Conservation (phyloP, 2,888 invertebrate species). For the Nysson spinosus region DNA sequence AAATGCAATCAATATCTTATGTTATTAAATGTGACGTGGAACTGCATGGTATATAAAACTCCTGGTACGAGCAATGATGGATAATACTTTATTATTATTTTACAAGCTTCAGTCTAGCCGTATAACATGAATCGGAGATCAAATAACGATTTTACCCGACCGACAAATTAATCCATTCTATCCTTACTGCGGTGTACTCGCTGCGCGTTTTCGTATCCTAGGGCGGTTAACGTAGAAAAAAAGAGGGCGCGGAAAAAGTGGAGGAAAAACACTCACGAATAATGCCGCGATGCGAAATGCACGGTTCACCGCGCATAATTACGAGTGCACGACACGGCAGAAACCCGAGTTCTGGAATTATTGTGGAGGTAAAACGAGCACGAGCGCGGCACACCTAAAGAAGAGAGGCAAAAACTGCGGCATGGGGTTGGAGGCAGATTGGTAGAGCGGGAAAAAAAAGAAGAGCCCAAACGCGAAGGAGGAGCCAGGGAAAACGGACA, state of each 20-base stretch:
- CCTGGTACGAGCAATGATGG: no score
- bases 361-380: constrained; percentile 48
- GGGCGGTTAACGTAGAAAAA: constrained; percentile 16
- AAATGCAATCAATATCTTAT: no score
- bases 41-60: no score
- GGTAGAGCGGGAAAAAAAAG: not conserved
- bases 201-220: not conserved
- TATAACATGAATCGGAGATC: constrained; percentile 25
- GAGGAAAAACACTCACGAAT: constrained; percentile 55
- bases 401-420: constrained; percentile 38
- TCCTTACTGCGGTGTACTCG: constrained; percentile 6
- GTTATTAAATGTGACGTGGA: no score
- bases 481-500: constrained; percentile 30
- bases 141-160: constrained; percentile 25
- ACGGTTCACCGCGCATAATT: constrained; percentile 61
- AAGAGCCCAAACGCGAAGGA: not conserved
- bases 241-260: not conserved
- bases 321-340: constrained; percentile 55
- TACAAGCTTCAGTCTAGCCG: constrained; percentile 22
- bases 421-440: not conserved
- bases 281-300: constrained; percentile 59
- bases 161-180: constrained; percentile 49
- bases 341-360: constrained; percentile 52
- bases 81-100: no score
- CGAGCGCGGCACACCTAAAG: constrained; percentile 36